Percentiles rank a stretch among this genome's conserved stretches.
phyloP scores from a whole-genome alignment of 1,140 invertebrate genomes.

The Drosophila chauvacae region DNA sequence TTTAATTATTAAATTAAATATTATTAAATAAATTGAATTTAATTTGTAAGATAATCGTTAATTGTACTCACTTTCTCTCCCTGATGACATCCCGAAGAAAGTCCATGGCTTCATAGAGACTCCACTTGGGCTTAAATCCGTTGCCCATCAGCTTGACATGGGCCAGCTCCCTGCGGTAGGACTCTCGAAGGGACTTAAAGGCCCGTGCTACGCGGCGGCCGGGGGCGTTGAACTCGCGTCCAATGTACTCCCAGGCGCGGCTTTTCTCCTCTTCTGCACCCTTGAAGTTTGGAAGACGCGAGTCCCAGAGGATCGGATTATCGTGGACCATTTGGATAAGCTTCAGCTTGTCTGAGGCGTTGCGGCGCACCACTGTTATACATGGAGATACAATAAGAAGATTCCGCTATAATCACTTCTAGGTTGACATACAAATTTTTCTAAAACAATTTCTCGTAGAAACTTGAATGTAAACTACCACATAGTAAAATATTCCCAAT shows the following conservation, averaged over 20 bases:
- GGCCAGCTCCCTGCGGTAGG: constrained; percentile 79
- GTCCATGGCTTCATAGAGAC: constrained; percentile 80
- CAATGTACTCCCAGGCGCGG: constrained; percentile 80
- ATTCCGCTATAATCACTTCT: background rate
- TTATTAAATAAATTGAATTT: too few relatives aligned
- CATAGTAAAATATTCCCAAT: too few relatives aligned
- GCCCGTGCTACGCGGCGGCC: constrained; percentile 78
- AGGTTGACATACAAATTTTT: background rate
- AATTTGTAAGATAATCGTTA: too few relatives aligned
- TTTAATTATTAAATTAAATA: too few relatives aligned
- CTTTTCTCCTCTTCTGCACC: constrained; percentile 84
- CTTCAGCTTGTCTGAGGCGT: constrained; percentile 80
- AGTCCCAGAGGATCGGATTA: constrained; percentile 82
- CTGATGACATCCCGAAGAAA: constrained; percentile 78
- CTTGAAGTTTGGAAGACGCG: constrained; percentile 82
- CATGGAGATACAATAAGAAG: constrained; percentile 1
- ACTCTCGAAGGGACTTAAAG: constrained; percentile 81
- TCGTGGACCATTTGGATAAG: constrained; percentile 84
- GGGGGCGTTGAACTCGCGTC: constrained; percentile 80
- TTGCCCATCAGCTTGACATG: constrained; percentile 81
- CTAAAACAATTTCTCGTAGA: background rate
- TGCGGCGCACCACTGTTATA: constrained; percentile 74
- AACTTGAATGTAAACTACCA: too few relatives aligned
- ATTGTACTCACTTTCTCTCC: constrained; percentile 78
- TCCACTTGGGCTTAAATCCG: constrained; percentile 82